Conservation (phyloP, 2,888 invertebrate genomes). For the Coronaproctus castanopsis region DNA sequence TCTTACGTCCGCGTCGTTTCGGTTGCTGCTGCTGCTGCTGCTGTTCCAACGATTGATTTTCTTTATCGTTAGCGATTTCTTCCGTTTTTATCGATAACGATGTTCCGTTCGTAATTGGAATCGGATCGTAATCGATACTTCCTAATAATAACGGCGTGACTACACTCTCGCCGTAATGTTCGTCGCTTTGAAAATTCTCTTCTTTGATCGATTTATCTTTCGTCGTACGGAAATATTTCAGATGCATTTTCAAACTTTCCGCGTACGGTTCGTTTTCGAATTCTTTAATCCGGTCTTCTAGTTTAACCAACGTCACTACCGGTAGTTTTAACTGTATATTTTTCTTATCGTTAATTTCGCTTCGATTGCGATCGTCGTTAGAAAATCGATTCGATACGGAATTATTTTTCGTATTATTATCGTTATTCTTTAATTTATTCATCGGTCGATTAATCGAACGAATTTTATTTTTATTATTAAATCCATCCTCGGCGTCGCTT, state of each 20-base stretch:
- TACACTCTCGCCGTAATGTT: neutral
- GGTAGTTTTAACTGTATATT: neutral
- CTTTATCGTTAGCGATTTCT: neutral
- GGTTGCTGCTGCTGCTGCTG: neutral
- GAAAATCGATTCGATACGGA: constrained; percentile 3
- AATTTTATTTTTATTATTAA: too few species aligned
- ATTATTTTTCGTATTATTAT: too few species aligned
- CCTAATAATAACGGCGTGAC: neutral
- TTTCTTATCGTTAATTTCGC: neutral
- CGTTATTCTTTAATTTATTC: neutral
- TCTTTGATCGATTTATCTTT: constrained; percentile 8
- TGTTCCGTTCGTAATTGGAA: neutral
- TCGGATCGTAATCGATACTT: neutral
- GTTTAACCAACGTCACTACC: constrained; percentile 1
- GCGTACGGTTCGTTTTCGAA: neutral
- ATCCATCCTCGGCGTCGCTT: neutral
- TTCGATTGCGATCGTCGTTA: too few species aligned
- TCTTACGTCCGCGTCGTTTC: neutral
- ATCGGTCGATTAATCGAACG: neutral
- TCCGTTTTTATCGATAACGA: constrained; percentile 1
- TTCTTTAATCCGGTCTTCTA: neutral
- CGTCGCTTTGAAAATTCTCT: constrained; percentile 2
- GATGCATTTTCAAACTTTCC: neutral
- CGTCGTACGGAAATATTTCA: neutral
- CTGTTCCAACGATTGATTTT: neutral